Conservation (phyloP, 2,888 invertebrate genomes). For the Deroplatys truncata region DNA sequence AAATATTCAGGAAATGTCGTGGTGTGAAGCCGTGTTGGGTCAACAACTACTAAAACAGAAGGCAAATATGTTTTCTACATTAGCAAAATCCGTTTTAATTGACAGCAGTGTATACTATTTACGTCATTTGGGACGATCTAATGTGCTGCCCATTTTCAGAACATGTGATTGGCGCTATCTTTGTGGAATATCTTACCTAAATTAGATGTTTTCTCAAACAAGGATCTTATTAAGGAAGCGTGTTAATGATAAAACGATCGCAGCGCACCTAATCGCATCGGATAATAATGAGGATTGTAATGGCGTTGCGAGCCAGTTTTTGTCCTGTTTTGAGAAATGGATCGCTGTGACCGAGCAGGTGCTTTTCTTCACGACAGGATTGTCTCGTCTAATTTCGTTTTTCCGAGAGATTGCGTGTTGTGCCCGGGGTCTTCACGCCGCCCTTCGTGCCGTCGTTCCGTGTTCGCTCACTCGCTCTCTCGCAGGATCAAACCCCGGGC, state of each 20-base stretch:
- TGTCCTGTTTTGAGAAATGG: background rate
- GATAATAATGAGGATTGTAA: background rate
- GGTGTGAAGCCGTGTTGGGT: too few species aligned
- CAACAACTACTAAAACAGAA: too few species aligned
- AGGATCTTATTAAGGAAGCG: background rate
- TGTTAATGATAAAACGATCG: background rate
- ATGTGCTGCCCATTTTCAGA: background rate
- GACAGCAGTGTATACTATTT: background rate
- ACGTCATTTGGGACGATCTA: background rate
- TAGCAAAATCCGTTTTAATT: background rate
- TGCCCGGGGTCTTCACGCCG: background rate
- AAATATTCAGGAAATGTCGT: too few species aligned
- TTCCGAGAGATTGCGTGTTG: constrained; percentile 3
- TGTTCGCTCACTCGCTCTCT: background rate
- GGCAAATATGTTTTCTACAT: background rate
- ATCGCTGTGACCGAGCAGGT: background rate
- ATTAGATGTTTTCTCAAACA: background rate
- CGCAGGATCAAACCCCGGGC: background rate
- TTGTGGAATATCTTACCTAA: background rate
- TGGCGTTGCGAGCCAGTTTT: background rate
- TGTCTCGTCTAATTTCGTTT: background rate
- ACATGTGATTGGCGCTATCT: background rate
- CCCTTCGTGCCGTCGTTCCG: background rate
- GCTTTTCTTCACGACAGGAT: background rate
- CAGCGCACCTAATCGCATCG: background rate